Conservation (phyloP, 1,140 invertebrate genomes). For the Galleria mellonella region DNA sequence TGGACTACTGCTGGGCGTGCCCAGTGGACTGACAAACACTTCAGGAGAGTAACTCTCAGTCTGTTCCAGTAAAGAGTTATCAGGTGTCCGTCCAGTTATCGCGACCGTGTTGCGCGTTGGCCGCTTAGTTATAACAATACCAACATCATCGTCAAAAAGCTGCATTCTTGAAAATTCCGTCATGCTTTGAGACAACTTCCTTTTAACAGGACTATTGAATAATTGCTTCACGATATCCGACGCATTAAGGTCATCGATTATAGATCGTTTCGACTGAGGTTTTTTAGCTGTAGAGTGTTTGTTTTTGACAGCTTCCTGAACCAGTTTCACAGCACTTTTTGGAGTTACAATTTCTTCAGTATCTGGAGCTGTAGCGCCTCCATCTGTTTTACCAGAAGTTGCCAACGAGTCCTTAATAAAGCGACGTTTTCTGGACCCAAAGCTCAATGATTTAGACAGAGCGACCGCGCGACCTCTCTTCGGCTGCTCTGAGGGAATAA, state of each 20-base stretch:
- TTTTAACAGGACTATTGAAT: slow-evolving; percentile 67
- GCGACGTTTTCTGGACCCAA: slow-evolving; percentile 17
- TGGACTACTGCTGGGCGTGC: slow-evolving; percentile 29
- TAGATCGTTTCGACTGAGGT: slow-evolving; percentile 53
- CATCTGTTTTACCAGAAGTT: slow-evolving; percentile 15
- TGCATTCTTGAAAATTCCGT: slow-evolving; percentile 45
- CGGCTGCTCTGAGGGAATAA: slow-evolving; percentile 5
- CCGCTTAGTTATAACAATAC: slow-evolving; percentile 9
- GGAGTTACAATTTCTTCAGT: slow-evolving; percentile 50
- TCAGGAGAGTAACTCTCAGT: slow-evolving; percentile 32
- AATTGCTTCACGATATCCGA: slow-evolving; percentile 63
- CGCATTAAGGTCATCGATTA: slow-evolving; percentile 62
- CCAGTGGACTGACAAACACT: slow-evolving; percentile 46
- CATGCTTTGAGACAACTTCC: slow-evolving; percentile 67
- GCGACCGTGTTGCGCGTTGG: slow-evolving; percentile 29
- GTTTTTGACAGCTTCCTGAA: slow-evolving; percentile 60
- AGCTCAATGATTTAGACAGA: slow-evolving; percentile 31
- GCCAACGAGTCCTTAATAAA: slow-evolving; percentile 18
- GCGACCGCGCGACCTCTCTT: slow-evolving; percentile 10
- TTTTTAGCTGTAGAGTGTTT: slow-evolving; percentile 71
- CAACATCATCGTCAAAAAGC: slow-evolving; percentile 33
- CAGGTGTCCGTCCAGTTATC: slow-evolving; percentile 17
- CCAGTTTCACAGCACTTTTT: slow-evolving; percentile 45
- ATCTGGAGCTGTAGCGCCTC: slow-evolving; percentile 12
- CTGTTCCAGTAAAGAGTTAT: slow-evolving; percentile 25